Percentiles rank a stretch among this genome's conserved stretches.
These are phyloP conservation scores for Epiblema foenella DNA, from an alignment of 2,888 invertebrate species.

Conservation along the genomic window DNA sequence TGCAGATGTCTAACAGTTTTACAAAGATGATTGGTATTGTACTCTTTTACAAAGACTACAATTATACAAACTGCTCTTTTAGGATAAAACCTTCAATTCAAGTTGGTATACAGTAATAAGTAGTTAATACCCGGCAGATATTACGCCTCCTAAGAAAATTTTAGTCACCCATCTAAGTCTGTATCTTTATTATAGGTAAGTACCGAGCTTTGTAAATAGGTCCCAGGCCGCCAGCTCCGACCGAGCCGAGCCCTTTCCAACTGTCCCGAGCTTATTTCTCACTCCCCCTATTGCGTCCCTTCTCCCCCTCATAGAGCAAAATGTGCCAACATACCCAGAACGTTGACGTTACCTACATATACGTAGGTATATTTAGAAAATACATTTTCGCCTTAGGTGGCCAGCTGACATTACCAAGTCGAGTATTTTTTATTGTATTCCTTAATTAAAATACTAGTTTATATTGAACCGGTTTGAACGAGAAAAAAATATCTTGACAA, in stretches of 20 bases:
- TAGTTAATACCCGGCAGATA: too few relatives aligned
- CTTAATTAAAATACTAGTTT: slow-evolving; percentile 39
- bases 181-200: slow-evolving; percentile 22
- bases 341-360: background rate
- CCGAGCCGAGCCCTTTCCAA: slow-evolving; percentile 49
- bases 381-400: slow-evolving; percentile 26
- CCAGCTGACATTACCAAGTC: slow-evolving; percentile 18
- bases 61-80: too few relatives aligned
- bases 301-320: slow-evolving; percentile 40
- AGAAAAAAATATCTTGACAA: slow-evolving; percentile 20
- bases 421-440: slow-evolving; percentile 34
- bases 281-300: slow-evolving; percentile 44
- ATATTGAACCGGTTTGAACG: slow-evolving; percentile 37
- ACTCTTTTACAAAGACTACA: too few relatives aligned
- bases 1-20: too few relatives aligned
- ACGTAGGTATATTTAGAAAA: slow-evolving; percentile 25
- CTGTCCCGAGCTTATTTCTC: slow-evolving; percentile 51
- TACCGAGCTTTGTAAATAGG: slow-evolving; percentile 46
- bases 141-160: background rate
- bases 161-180: slow-evolving; percentile 1
- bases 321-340: slow-evolving; percentile 41
- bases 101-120: too few relatives aligned
- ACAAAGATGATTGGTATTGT: too few relatives aligned
- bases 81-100: background rate
- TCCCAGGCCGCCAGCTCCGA: slow-evolving; percentile 48